These are phyloP conservation scores for Oreochromis spilurus DNA, from an alignment of 2,113 vertebrate genomes.

Conservation along the genomic window DNA sequence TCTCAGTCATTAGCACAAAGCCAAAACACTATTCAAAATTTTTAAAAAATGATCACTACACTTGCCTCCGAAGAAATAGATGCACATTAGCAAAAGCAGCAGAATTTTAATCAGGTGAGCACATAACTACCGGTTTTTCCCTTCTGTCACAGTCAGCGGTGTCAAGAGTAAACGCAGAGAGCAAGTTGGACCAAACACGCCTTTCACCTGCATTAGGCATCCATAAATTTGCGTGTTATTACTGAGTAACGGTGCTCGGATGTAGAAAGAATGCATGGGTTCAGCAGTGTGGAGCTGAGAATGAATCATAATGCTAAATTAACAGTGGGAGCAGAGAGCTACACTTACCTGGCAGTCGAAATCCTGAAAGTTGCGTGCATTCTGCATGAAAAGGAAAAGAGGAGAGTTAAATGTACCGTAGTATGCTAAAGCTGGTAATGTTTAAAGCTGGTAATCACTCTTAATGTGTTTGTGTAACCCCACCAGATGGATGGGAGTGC, in stretches of 20 bases:
- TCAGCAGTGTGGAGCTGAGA: neutral
- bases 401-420: neutral
- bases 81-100: neutral
- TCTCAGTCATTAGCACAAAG: neutral
- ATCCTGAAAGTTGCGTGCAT: conserved; percentile 91
- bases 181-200: neutral
- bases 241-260: neutral
- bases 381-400: conserved; percentile 72
- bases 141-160: neutral
- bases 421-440: neutral
- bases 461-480: neutral
- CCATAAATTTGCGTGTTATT: neutral
- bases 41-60: neutral
- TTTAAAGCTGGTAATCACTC: neutral
- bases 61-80: neutral
- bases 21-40: neutral
- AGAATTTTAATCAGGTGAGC: neutral
- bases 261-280: neutral
- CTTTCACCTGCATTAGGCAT: neutral
- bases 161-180: neutral
- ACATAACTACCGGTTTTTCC: neutral
- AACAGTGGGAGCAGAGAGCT: neutral
- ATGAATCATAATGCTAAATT: neutral
- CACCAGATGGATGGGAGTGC: neutral
- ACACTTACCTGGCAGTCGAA: conserved; percentile 93